Evolutionary conservation across 35 echinoderm and acorn worm species (phyloP), one percentile per base, ranked within the genome.

Genomic region (Acanthaster planci): DNA sequence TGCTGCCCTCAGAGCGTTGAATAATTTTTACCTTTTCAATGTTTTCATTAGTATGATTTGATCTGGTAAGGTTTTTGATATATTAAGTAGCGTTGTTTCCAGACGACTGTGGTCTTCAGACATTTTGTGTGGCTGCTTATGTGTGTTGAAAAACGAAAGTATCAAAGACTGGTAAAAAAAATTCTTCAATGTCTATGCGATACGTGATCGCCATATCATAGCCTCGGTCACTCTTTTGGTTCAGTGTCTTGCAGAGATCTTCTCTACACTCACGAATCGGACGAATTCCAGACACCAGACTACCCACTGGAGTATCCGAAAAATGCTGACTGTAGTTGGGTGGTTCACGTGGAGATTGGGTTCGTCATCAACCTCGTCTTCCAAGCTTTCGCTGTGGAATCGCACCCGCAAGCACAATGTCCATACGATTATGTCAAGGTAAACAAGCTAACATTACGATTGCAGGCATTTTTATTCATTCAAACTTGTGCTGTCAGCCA

Each of bases 391-490:
- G 77, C 79, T 23, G 27, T 88, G 17, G 86, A 88, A 21, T 39
- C 55, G 9, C 86, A 88, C 40, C 86, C 86, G 9, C 16, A 38
- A 44, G 86, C 42, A 14, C 26, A 2, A 0, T 88, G 86, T 50
- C 86, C 86, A 0, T 88, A 88, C 60, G 86, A 88, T 29, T 88
- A 37, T 32, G 1, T 81, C 32, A 88, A 38, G 56, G 86, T 88
- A 88, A 8, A 16, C 5, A 10, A 37, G 26, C n/a, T n/a, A 7
- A 37, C 7, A 37, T 78, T 34, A 7, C 22, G 4, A 7, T 2
- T 39, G 30, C 17, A 67, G 42, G 42, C 12, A 47, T 47, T 6
- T 4, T 47, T 6, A n/a, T n/a, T n/a, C n/a, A n/a, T n/a, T n/a
- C n/a, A n/a, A n/a, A n/a, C n/a, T n/a, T n/a, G n/a, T n/a, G n/a